Percentiles rank a stretch among this genome's conserved stretches.
Evolutionary conservation across 23 tunicate genomes (phyloP).

Genomic region (Clavelina lepadiformis): DNA sequence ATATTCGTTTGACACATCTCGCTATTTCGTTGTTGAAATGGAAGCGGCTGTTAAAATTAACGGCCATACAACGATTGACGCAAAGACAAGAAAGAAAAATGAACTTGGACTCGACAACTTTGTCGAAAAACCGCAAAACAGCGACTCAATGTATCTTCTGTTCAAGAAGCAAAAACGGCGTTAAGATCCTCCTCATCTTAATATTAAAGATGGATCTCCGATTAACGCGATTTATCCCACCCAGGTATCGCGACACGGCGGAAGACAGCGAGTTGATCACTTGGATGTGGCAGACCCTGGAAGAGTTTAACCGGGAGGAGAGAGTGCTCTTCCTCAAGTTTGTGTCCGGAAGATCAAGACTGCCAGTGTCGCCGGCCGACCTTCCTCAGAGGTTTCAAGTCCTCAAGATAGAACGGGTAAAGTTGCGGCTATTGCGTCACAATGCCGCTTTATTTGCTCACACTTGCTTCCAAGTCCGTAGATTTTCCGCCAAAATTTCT

Average conservation of each 20-base stretch:
- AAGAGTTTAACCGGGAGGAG: constrained; percentile 70
- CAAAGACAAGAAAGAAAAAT: not conserved
- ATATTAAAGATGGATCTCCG: too few species aligned
- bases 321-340: constrained; percentile 92
- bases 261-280: constrained; percentile 61
- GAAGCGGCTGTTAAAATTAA: not conserved
- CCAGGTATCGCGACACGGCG: constrained; percentile 74
- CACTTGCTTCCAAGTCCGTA: too few species aligned
- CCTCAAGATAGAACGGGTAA: constrained; percentile 85
- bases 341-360: constrained; percentile 93
- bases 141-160: too few species aligned
- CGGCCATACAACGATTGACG: not conserved
- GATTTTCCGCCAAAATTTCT: not conserved
- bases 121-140: too few species aligned
- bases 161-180: too few species aligned
- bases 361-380: constrained; percentile 77
- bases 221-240: too few species aligned
- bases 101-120: too few species aligned
- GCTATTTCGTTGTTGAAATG: not conserved
- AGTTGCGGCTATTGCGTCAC: too few species aligned
- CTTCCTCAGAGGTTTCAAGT: constrained; percentile 95
- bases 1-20: too few species aligned
- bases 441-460: too few species aligned
- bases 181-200: too few species aligned
- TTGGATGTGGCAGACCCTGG: constrained; percentile 94